phyloP scores from a whole-genome alignment of 2,113 vertebrate genomes.

The Melanocharis versteri region DNA sequence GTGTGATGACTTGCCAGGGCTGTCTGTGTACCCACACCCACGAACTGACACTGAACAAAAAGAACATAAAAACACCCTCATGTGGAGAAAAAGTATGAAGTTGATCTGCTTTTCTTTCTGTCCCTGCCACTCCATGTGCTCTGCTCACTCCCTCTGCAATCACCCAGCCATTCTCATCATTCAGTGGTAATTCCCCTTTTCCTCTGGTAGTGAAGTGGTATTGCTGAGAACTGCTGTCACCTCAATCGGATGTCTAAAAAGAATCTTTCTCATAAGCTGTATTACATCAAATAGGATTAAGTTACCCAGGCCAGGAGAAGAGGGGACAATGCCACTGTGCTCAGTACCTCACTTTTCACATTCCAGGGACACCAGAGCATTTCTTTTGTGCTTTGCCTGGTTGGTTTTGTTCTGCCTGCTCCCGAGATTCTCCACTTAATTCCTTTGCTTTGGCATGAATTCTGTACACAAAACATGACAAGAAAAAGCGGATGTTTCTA shows the following conservation, averaged over 20 bases:
- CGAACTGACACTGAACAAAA: not conserved
- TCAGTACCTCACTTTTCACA: not conserved
- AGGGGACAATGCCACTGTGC: not conserved
- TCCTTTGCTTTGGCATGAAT: not conserved
- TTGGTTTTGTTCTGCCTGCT: not conserved
- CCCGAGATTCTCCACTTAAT: not conserved
- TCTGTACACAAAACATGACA: not conserved
- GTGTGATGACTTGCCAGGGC: not conserved
- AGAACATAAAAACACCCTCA: not conserved
- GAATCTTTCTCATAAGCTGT: not conserved
- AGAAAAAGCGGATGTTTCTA: not conserved
- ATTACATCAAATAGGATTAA: not conserved
- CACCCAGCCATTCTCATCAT: not conserved
- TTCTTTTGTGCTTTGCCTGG: not conserved
- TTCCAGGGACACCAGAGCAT: not conserved
- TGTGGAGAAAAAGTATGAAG: not conserved
- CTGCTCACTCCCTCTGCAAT: not conserved
- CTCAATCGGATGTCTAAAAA: not conserved
- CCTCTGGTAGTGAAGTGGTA: not conserved
- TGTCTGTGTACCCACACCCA: fast-evolving
- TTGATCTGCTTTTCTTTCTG: not conserved
- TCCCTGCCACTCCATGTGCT: not conserved
- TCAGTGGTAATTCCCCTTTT: not conserved
- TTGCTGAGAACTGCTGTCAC: not conserved
- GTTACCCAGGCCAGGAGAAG: not conserved